Base-by-base conservation (phyloP, 1,140 invertebrate species). In the Mercenaria mercenaria region DNA sequence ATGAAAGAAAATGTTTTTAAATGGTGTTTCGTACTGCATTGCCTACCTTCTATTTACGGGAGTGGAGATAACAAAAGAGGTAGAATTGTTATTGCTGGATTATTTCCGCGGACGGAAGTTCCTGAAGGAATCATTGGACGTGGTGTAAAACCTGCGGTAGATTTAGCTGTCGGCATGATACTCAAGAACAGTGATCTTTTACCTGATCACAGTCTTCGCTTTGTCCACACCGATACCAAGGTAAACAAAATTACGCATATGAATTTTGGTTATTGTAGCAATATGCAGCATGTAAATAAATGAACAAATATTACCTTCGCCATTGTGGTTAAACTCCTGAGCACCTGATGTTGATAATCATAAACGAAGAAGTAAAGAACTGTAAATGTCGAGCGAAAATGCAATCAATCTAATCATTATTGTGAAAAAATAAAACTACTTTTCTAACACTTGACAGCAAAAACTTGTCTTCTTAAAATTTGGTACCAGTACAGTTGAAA, bases 101-200 rank as follows among this genome's bases (percentile, higher is more conserved):
- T 89, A 43, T 89, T 89, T 77, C 88, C 88, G 23, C 26, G 77
- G n/a, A 83, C 88, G 18, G 67, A 77, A 20, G 81, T 84, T n/a
- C 80, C 88, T 0, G 88, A 89, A 37, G 88, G 88, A 39, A 10
- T 50, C 0, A 89, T 89, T 37, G 88, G 80, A 59, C 88, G 80
- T 20, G 88, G 88, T 47, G 88, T 89, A 47, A 52, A 61, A 43
- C 88, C 88, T 1, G 88, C 88, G 4, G 88, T 89, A 37, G 80
- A 89, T 32, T 52, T 89, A 59, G 88, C 88, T 20, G 18, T 77
- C 2, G 32, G 56, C 20, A 83, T 89, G 88, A 84, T 89, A 29
- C 82, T 82, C 87, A 69, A 82, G 1, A 61, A 89, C 26, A 39
- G 41, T 34, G 26, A 59, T 39, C 6, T 89, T 2, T 79, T 83